Base-by-base conservation (phyloP, 2,888 invertebrate species). In the Diarsia mendica region DNA sequence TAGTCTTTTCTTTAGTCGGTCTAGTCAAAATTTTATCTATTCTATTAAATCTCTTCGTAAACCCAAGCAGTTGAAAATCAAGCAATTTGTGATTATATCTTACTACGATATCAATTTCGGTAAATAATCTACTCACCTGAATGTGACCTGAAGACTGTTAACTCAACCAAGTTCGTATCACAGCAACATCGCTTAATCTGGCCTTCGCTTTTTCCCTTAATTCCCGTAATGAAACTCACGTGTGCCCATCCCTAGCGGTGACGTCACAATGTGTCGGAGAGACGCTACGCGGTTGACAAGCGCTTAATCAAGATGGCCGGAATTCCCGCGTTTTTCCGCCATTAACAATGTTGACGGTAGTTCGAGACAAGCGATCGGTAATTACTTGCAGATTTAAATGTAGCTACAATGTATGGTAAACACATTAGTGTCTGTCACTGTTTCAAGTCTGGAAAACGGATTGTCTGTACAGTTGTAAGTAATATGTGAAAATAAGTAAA, bases 241-340 rank as follows among this genome's bases (percentile, higher is more conserved):
- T 58, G 39, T 67, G 55, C 73, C 49, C 86, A 83, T 73, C 87
- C 70, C 89, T 85, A 81, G 85, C 55, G 20, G 70, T 84, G 88
- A 79, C 81, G 78, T 83, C 78, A 87, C 83, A 81, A 71, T 83
- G 88, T 88, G 85, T 84, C 85, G 68, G 76, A 78, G 44, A 74
- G 76, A 60, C 73, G 72, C 85, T 79, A 75, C 86, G 79, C 66
- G 74, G 82, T 77, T 87, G 88, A 88, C 88, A 88, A 86, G 79
- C 83, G 86, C 89, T 88, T 88, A 84, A 88, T 88, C 87, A 88
- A 85, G 80, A 87, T 82, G 82, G 79, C 82, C 75, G 73, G 73
- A 74, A 77, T 87, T 77, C 75, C 78, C 71, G 84, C 76, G 75
- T 85, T 87, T 87, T 87, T 87, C 72, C 64, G 48, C 67, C 82